Percentiles rank a stretch among this genome's conserved stretches.
phyloP scores from a whole-genome alignment of 2,113 vertebrate species.

The Okapia johnstoni region DNA sequence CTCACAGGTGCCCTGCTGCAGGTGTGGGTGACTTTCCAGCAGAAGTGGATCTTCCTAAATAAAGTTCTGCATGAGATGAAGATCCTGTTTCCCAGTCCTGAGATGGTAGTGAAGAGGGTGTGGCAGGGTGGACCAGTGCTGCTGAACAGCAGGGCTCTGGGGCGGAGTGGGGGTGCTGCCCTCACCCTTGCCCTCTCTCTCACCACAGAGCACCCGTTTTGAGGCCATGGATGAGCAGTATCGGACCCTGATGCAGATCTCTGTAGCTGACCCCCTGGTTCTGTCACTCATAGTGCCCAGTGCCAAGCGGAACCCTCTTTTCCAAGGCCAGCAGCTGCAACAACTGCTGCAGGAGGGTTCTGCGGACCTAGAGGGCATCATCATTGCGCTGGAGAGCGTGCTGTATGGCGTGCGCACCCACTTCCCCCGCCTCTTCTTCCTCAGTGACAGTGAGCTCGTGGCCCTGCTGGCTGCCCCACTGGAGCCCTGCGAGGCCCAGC shows the following conservation, averaged over 20 bases:
- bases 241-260: slow-evolving; percentile 77
- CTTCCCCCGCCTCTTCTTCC: slow-evolving; percentile 87
- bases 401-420: slow-evolving; percentile 73
- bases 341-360: slow-evolving; percentile 76
- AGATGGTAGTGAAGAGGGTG: slow-evolving; percentile 79
- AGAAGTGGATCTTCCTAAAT: slow-evolving; percentile 85
- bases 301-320: slow-evolving; percentile 48
- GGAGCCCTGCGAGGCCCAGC: slow-evolving; percentile 71
- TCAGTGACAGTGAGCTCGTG: slow-evolving; percentile 85
- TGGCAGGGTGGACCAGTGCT: neutral
- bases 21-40: slow-evolving; percentile 84
- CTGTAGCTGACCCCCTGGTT: slow-evolving; percentile 77
- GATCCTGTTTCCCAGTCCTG: slow-evolving; percentile 63
- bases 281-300: slow-evolving; percentile 77
- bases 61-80: slow-evolving; percentile 81
- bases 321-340: slow-evolving; percentile 73
- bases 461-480: slow-evolving; percentile 77
- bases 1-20: slow-evolving; percentile 75
- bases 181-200: neutral
- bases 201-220: slow-evolving; percentile 80
- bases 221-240: slow-evolving; percentile 80
- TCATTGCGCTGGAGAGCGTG: slow-evolving; percentile 73
- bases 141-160: neutral
- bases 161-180: neutral
- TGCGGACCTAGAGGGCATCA: slow-evolving; percentile 80